These are phyloP conservation scores for Trichomycterus rosablanca DNA, from an alignment of 2,113 vertebrate genomes.

Conservation along the genomic window DNA sequence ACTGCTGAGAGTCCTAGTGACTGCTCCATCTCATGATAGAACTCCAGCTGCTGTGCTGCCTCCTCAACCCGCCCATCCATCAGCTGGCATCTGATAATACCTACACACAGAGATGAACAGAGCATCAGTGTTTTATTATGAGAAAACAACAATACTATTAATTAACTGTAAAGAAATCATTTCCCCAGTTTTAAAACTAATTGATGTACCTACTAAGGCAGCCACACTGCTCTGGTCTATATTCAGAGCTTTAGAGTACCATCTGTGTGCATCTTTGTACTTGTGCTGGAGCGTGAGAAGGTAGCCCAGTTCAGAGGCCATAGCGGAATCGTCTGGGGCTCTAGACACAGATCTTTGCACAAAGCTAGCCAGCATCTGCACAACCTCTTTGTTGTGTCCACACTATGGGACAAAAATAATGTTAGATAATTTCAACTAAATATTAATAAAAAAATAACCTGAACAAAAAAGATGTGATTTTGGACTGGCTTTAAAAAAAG, in stretches of 20 bases:
- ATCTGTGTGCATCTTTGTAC: conserved; percentile 55
- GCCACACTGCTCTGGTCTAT: conserved; percentile 53
- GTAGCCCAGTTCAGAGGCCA: conserved; percentile 63
- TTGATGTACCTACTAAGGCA: conserved; percentile 59
- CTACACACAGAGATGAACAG: conserved; percentile 39
- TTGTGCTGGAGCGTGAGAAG: conserved; percentile 60
- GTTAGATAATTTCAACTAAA: no score
- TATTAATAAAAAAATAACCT: background rate
- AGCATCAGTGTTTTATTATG: background rate
- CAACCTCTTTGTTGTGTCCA: conserved; percentile 55
- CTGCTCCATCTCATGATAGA: conserved; percentile 67
- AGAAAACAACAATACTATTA: background rate
- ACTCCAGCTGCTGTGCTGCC: conserved; percentile 66
- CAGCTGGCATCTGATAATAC: conserved; percentile 65
- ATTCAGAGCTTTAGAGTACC: conserved; percentile 62
- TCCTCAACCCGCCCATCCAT: conserved; percentile 63
- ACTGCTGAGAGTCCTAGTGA: conserved; percentile 64
- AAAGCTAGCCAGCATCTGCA: conserved; percentile 56
- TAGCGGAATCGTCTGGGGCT: conserved; percentile 28
- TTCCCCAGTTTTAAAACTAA: background rate
- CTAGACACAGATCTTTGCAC: conserved; percentile 47
- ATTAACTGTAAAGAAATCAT: background rate
- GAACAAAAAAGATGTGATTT: no score
- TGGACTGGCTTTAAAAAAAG: no score
- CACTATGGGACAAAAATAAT: conserved; percentile 51